phyloP scores from a whole-genome alignment of 1,140 invertebrate species.

The Polypedilum pembai region DNA sequence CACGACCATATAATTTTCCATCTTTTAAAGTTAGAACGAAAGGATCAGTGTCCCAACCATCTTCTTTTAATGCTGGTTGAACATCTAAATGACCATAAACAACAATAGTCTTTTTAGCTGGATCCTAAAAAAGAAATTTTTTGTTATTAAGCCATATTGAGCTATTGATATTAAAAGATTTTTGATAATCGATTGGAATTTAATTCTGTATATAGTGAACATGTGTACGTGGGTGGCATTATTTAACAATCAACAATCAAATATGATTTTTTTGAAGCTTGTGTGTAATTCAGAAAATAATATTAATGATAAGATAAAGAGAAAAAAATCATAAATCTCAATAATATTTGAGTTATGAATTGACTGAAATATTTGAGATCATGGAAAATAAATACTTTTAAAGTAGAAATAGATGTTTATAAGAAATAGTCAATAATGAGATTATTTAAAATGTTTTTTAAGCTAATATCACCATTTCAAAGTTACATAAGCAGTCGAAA shows the following conservation, averaged over 20 bases:
- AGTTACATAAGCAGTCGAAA: too few relatives aligned
- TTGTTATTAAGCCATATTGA: background rate
- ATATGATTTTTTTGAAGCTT: background rate
- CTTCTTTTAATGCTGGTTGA: slow-evolving; percentile 82
- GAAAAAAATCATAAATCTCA: background rate
- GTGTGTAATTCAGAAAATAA: background rate
- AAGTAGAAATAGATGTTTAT: too few relatives aligned
- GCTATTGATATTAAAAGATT: background rate
- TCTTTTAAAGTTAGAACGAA: slow-evolving; percentile 83
- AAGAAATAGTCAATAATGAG: too few relatives aligned
- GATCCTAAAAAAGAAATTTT: slow-evolving; percentile 48
- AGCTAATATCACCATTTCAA: too few relatives aligned
- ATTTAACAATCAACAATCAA: background rate
- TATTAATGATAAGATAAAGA: background rate
- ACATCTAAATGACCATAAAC: slow-evolving; percentile 98
- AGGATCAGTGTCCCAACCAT: slow-evolving; percentile 95
- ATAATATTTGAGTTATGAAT: too few relatives aligned
- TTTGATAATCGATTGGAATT: background rate
- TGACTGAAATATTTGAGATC: too few relatives aligned
- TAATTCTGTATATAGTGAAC: too few relatives aligned
- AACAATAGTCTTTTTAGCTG: slow-evolving; percentile 82
- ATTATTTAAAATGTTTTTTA: too few relatives aligned
- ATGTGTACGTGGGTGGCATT: background rate
- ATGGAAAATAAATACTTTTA: too few relatives aligned
- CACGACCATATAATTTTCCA: slow-evolving; percentile 87